Base-by-base conservation (phyloP, 1,140 invertebrate species). In the Drosophila sp. region DNA sequence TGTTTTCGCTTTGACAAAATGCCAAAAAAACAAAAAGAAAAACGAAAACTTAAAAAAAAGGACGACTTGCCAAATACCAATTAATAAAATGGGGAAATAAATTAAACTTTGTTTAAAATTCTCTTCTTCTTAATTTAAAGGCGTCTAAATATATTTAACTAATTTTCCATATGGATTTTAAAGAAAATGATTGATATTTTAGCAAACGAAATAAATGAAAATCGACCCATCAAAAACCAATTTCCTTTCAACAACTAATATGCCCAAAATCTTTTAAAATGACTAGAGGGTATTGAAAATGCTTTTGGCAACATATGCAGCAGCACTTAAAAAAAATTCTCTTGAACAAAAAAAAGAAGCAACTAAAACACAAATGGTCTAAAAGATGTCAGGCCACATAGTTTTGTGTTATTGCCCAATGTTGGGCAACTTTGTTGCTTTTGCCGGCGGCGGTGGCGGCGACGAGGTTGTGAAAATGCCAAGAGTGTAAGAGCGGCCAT, bases 251-350 rank as follows among this genome's bases (percentile, higher is more conserved):
- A 5, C 1, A 44, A 47, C 23, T 8, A 47, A 50, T 50, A 50
- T 50, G 4, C 44, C 44, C 44, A 25, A 38, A 38, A 3, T 27
- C 2, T 27, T 3, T 50, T 10, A 7, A 44, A 23, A 47, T 47
- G 2, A 27, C 25, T 10, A 50, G 2, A 50, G 44, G 44, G 44
- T 50, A 50, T 50, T 10, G 7, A 27, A 50, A 83, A 58, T 76
- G 80, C 66, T 67, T 77, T 30, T 75, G 71, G 44, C 66, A 75
- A 73, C 66, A 77, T 70, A 80, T 70, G 72, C 62, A 73, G 74
- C 82, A 85, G 82, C 82, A 85, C 82, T 85, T 87, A 86, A 85
- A 81, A 78, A 17, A 78, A 80, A 80, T 84, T 77, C 66, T 77
- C 73, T 40, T 76, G 55, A 77, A 84, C 76, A 61, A 66, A 64